Base-by-base conservation (phyloP, 1,140 invertebrate species). In the Lasioglossum baleicum region DNA sequence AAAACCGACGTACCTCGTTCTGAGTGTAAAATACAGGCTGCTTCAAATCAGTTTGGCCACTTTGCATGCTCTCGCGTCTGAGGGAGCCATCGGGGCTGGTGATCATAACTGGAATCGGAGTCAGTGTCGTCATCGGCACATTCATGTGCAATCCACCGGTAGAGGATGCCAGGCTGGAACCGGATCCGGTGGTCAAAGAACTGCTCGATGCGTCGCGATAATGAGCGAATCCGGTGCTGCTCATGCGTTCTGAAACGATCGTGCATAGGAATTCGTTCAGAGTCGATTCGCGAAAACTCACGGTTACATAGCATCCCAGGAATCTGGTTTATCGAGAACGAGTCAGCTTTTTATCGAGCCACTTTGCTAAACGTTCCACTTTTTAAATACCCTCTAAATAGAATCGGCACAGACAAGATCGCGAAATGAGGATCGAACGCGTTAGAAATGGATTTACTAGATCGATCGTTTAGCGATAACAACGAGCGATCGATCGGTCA, bases 91-190 rank as follows among this genome's bases (percentile, higher is more conserved):
- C 89, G 0, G 91, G 89, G 2, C 80, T 77, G n/a, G 90, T 91
- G 67, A 92, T 90, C 85, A 88, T 90, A 42, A 92, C 90, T 22
- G 91, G 89, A 70, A 92, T 92, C 22, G 91, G 90, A 11, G 82
- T 68, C 26, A 83, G 22, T 3, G 70, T 35, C 48, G 77, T 72
- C 66, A 67, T 26, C 7, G 84, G 72, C 6, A 69, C 75, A 73
- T 90, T 88, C 77, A 91, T 90, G 63, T 91, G 90, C 35, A 92
- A 65, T 13, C 90, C 90, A 42, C 90, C 90, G 7, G 76, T 83
- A 7, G 90, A 92, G 10, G 91, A 90, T 42, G 85, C 89, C 58
- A 88, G 81, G 77, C 91, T 92, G 44, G 89, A 90, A 56, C 87
- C 88, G 64, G 90, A 91, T 74, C 87, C 87, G 35, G 88, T 91